phyloP scores from a whole-genome alignment of 2,888 invertebrate species.

The Drosophila acutilabella region DNA sequence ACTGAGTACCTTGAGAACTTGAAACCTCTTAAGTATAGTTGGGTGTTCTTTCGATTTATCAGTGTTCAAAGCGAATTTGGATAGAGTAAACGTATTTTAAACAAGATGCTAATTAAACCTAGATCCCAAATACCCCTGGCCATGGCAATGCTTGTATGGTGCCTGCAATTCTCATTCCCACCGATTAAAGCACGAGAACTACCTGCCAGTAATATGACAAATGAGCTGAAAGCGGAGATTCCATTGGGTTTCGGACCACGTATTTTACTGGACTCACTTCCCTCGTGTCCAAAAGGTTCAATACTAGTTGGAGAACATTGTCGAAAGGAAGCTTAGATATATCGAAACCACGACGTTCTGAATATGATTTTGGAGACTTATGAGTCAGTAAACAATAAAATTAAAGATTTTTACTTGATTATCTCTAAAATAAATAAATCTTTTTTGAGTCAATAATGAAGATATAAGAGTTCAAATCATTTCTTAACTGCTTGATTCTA shows the following conservation, averaged over 20 bases:
- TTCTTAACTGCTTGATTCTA: background rate
- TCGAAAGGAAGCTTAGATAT: conserved; percentile 51
- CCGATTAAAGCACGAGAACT: conserved; percentile 13
- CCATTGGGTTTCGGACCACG: conserved; percentile 41
- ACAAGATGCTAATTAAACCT: conserved; percentile 35
- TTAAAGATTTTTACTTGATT: too few species aligned
- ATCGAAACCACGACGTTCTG: too few species aligned
- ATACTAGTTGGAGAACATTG: conserved; percentile 43
- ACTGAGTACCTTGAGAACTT: conserved; percentile 15
- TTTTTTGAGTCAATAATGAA: too few species aligned
- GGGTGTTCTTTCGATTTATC: conserved; percentile 7
- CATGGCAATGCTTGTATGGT: conserved; percentile 17
- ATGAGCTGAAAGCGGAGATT: background rate
- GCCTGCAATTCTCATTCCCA: conserved; percentile 35
- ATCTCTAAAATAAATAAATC: too few species aligned
- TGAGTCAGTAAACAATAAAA: too few species aligned
- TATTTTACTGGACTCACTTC: conserved; percentile 58
- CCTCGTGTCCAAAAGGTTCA: conserved; percentile 48
- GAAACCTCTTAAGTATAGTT: conserved; percentile 5
- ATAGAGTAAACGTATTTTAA: conserved; percentile 64
- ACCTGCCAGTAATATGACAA: background rate
- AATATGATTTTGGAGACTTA: too few species aligned
- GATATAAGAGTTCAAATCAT: background rate
- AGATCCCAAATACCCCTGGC: conserved; percentile 20
- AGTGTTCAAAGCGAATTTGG: conserved; percentile 57